Evolutionary conservation across 1,140 invertebrate genomes (phyloP).

Genomic region (Anthonomus grandis): DNA sequence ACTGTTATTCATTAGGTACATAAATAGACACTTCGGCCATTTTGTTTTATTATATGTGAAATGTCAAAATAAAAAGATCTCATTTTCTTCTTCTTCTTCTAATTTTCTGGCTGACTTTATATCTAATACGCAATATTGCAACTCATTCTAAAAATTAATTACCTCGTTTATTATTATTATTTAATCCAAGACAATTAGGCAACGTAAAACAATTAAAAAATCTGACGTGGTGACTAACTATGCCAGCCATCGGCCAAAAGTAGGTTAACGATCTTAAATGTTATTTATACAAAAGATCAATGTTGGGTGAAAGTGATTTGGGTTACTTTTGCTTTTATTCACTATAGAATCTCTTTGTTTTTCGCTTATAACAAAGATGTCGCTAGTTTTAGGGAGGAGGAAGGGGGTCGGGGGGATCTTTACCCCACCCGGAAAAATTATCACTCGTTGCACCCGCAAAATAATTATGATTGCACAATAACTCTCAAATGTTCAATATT

Average conservation of each 20-base stretch:
- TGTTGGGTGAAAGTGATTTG: conserved; percentile 17
- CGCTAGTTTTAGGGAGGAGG: too few species aligned
- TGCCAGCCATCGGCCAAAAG: too few species aligned
- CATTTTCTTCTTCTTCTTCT: too few species aligned
- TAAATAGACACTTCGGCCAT: too few species aligned
- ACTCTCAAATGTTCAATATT: conserved; percentile 8
- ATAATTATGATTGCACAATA: conserved; percentile 3
- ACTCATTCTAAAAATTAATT: too few species aligned
- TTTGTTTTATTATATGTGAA: too few species aligned
- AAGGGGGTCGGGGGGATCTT: too few species aligned
- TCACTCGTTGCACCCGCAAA: neutral
- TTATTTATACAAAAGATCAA: conserved; percentile 19
- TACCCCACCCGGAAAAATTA: conserved; percentile 4
- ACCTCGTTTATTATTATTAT: neutral
- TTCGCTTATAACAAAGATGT: neutral
- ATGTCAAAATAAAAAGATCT: too few species aligned
- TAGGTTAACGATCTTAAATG: conserved; percentile 21
- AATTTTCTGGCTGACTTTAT: too few species aligned
- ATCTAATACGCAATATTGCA: too few species aligned
- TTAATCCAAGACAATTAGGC: neutral
- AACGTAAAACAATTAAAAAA: neutral
- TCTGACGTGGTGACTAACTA: too few species aligned
- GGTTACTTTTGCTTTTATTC: neutral
- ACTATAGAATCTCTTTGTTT: neutral
- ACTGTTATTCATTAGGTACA: too few species aligned